These are phyloP conservation scores for Menura novaehollandiae DNA, from an alignment of 2,113 vertebrate species.

Conservation along the genomic window DNA sequence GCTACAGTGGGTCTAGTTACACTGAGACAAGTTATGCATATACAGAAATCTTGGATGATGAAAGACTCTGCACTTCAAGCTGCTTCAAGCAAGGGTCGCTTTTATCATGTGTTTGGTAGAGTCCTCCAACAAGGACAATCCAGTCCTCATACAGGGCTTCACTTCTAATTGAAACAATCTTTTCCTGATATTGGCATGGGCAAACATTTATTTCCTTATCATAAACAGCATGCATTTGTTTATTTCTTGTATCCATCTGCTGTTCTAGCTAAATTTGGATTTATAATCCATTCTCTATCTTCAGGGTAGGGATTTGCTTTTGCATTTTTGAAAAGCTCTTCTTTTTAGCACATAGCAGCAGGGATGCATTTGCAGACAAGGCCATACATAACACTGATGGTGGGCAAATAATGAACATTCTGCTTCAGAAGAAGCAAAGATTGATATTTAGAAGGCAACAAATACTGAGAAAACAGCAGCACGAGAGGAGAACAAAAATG, in stretches of 20 bases:
- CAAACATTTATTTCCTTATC: not conserved
- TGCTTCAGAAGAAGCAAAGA: not conserved
- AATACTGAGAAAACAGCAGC: not conserved
- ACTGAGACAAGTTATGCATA: not conserved
- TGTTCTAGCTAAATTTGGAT: not conserved
- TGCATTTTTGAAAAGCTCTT: not conserved
- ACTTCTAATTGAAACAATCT: not conserved
- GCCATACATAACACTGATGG: not conserved
- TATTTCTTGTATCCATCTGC: not conserved
- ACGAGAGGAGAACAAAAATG: not conserved
- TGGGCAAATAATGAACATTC: not conserved
- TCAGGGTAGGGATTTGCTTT: not conserved
- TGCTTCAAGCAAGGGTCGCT: rapidly evolving
- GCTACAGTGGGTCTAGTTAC: not conserved
- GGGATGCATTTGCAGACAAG: not conserved
- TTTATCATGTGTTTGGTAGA: not conserved
- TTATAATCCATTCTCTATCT: not conserved
- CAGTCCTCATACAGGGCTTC: not conserved
- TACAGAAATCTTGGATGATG: not conserved
- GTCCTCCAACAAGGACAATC: not conserved
- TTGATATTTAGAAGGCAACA: not conserved
- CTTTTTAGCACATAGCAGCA: not conserved
- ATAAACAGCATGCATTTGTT: not conserved
- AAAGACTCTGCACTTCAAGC: not conserved
- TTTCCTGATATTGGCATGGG: rapidly evolving